phyloP scores from a whole-genome alignment of 2,888 invertebrate species.

The Andrena hattorfiana region DNA sequence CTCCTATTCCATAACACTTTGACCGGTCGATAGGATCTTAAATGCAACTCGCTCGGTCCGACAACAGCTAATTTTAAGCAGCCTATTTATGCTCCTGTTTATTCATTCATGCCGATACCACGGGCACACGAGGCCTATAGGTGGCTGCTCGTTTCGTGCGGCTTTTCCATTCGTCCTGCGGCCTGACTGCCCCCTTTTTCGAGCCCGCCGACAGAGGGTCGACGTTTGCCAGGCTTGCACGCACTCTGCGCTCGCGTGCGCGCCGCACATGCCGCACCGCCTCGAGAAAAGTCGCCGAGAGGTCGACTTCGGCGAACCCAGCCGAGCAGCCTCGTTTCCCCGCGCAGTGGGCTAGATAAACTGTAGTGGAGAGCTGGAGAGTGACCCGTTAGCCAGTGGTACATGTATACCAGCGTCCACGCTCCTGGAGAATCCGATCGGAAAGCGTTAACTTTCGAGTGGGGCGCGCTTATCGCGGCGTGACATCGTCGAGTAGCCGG shows the following conservation, averaged over 20 bases:
- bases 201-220: conserved; percentile 50
- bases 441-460: background rate
- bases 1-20: conserved; percentile 57
- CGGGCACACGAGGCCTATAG: conserved; percentile 51
- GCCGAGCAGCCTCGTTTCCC: conserved; percentile 32
- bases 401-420: background rate
- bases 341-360: background rate
- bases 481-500: conserved; percentile 46
- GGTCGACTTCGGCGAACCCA: background rate
- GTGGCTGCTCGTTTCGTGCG: conserved; percentile 73
- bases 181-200: conserved; percentile 67
- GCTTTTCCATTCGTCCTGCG: conserved; percentile 69
- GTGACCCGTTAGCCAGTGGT: conserved; percentile 12
- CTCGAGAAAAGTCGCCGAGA: conserved; percentile 28
- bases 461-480: conserved; percentile 37
- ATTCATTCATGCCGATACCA: conserved; percentile 78
- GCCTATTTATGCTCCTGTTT: conserved; percentile 76
- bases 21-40: conserved; percentile 75
- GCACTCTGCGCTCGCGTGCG: conserved; percentile 34
- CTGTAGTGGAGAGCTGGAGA: background rate
- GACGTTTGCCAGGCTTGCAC: conserved; percentile 47
- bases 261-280: conserved; percentile 35
- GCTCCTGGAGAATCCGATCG: background rate
- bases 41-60: conserved; percentile 76
- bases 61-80: conserved; percentile 79